phyloP scores from a whole-genome alignment of 2,888 invertebrate genomes.

The Mythimna ferrago region DNA sequence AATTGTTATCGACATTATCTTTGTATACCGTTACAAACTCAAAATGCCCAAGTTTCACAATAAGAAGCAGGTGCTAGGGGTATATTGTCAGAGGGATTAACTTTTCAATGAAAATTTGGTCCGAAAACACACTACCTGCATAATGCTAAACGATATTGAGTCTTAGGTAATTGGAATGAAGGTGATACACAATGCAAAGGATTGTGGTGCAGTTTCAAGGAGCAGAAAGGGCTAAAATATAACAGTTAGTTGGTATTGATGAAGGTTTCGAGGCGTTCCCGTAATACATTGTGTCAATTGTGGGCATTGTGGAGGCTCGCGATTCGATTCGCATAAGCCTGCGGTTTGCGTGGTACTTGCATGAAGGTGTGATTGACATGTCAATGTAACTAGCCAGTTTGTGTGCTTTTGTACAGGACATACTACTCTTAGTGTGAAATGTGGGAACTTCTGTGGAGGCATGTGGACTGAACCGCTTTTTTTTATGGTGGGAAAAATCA shows the following conservation, averaged over 20 bases:
- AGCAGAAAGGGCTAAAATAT: conserved; percentile 61
- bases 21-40: conserved; percentile 61
- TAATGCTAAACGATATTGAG: conserved; percentile 13
- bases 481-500: too few relatives aligned
- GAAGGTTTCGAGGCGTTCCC: conserved; percentile 72
- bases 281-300: conserved; percentile 81
- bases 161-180: conserved; percentile 16
- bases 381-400: conserved; percentile 60
- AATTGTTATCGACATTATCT: conserved; percentile 49
- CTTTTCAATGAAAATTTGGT: conserved; percentile 32
- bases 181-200: not conserved
- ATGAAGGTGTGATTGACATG: conserved; percentile 69
- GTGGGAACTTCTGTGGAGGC: conserved; percentile 38
- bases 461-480: conserved; percentile 24
- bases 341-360: conserved; percentile 56
- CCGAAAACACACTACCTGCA: not conserved
- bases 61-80: conserved; percentile 67
- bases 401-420: conserved; percentile 49
- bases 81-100: conserved; percentile 68
- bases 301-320: conserved; percentile 70
- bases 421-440: conserved; percentile 28
- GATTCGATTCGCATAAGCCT: conserved; percentile 76
- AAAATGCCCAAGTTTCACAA: conserved; percentile 51
- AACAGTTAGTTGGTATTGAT: conserved; percentile 69
- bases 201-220: conserved; percentile 17